phyloP scores from a whole-genome alignment of 2,888 invertebrate species.

The Phaedon cochleariae region DNA sequence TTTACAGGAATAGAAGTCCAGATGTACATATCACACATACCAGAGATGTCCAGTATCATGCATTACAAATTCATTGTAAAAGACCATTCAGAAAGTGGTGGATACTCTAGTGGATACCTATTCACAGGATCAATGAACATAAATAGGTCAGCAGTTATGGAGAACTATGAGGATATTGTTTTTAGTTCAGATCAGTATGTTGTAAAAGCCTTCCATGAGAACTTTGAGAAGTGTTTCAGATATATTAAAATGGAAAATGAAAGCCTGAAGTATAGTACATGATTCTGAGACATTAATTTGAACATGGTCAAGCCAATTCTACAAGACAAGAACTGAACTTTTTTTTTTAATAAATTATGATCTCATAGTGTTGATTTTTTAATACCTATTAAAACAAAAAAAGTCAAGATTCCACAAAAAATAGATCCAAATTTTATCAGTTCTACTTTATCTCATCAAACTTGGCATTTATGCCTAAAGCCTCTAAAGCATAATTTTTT shows the following conservation, averaged over 20 bases:
- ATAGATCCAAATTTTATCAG: too few species aligned
- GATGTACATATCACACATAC: conserved; percentile 46
- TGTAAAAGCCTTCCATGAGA: conserved; percentile 46
- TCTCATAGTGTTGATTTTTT: too few species aligned
- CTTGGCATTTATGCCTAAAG: too few species aligned
- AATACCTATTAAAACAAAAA: too few species aligned
- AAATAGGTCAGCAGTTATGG: conserved; percentile 44
- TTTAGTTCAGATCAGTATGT: conserved; percentile 49
- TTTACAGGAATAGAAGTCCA: conserved; percentile 47
- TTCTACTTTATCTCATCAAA: too few species aligned
- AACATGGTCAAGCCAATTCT: too few species aligned
- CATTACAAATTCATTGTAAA: conserved; percentile 58
- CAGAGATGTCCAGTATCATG: conserved; percentile 50
- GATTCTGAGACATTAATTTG: conserved; percentile 41
- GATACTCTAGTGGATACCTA: conserved; percentile 49
- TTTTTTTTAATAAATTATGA: too few species aligned
- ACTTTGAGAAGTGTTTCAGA: conserved; percentile 50
- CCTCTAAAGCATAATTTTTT: too few species aligned
- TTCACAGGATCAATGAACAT: conserved; percentile 56
- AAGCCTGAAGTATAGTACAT: conserved; percentile 44
- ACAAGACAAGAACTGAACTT: too few species aligned
- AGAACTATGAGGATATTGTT: conserved; percentile 55
- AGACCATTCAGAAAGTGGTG: conserved; percentile 48
- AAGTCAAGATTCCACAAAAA: too few species aligned
- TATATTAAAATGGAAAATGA: conserved; percentile 46